Evolutionary conservation across 2,888 invertebrate species (phyloP).

Genomic region (Ptychoptera albimana): DNA sequence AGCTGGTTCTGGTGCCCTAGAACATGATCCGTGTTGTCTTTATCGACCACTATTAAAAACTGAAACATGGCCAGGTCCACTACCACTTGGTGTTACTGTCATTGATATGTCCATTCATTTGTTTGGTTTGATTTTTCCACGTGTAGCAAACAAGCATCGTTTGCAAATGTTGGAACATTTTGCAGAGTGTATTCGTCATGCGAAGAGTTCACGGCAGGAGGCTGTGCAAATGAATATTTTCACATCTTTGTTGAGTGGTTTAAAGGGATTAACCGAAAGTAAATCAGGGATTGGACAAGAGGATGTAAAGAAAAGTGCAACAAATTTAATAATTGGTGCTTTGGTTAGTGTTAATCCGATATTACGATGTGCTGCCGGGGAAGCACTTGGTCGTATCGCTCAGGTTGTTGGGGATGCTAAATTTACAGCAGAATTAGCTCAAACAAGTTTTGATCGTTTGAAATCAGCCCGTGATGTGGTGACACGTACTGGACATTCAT

Average conservation of each 20-base stretch:
- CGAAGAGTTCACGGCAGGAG: conserved; percentile 84
- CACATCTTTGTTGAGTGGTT: conserved; percentile 76
- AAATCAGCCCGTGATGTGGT: conserved; percentile 78
- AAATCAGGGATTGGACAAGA: conserved; percentile 78
- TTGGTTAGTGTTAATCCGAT: conserved; percentile 58
- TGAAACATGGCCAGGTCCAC: conserved; percentile 47
- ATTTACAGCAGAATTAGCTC: conserved; percentile 79
- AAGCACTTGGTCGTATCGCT: conserved; percentile 84
- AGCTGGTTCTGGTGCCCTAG: conserved; percentile 88
- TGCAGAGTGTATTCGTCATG: conserved; percentile 82
- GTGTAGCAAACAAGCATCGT: conserved; percentile 89
- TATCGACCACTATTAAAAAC: conserved; percentile 48
- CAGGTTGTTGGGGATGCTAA: conserved; percentile 75
- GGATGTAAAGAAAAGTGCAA: conserved; percentile 72
- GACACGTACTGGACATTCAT: conserved; percentile 69
- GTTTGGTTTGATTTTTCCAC: conserved; percentile 87
- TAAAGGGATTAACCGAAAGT: conserved; percentile 74
- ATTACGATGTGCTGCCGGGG: conserved; percentile 87
- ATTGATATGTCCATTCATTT: conserved; percentile 87
- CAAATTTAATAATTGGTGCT: conserved; percentile 64
- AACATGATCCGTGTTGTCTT: conserved; percentile 89
- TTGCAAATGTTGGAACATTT: conserved; percentile 97
- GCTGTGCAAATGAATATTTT: conserved; percentile 94
- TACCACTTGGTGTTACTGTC: conserved; percentile 90
- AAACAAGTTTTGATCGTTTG: conserved; percentile 74